These are phyloP conservation scores for Sula dactylatra DNA, from an alignment of 2,113 vertebrate genomes.

Conservation along the genomic window DNA sequence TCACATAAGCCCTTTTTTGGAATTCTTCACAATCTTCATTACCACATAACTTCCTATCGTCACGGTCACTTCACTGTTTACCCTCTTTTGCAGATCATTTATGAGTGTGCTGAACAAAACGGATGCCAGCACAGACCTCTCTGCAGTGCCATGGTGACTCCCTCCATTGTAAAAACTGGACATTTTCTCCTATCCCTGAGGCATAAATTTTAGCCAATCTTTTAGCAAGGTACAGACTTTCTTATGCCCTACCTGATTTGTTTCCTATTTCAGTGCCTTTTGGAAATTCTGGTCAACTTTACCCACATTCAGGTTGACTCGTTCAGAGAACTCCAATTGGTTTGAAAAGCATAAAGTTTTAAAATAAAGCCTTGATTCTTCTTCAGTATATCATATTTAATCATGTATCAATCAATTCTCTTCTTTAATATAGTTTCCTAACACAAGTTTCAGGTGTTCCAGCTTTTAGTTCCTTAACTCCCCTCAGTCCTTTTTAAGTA, in stretches of 20 bases:
- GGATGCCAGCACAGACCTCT: not conserved
- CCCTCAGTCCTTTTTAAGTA: not conserved
- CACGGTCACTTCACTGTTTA: not conserved
- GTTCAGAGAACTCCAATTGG: not conserved
- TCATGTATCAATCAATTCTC: not conserved
- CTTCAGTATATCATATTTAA: not conserved
- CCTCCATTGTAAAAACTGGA: not conserved
- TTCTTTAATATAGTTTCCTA: not conserved
- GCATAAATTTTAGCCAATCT: not conserved
- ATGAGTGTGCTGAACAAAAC: not conserved
- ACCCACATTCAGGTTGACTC: not conserved
- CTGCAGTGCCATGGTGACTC: not conserved
- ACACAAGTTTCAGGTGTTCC: not conserved
- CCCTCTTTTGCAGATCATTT: not conserved
- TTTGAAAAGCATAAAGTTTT: not conserved
- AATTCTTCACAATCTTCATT: not conserved
- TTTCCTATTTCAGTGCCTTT: not conserved
- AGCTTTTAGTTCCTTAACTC: not conserved
- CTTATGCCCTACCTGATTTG: not conserved
- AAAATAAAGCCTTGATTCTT: not conserved
- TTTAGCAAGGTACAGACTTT: not conserved
- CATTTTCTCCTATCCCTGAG: not conserved
- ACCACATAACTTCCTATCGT: not conserved
- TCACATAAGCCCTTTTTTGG: not conserved
- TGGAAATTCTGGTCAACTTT: not conserved